These are phyloP conservation scores for Archocentrus centrarchus DNA, from an alignment of 2,113 vertebrate genomes.

Conservation along the genomic window DNA sequence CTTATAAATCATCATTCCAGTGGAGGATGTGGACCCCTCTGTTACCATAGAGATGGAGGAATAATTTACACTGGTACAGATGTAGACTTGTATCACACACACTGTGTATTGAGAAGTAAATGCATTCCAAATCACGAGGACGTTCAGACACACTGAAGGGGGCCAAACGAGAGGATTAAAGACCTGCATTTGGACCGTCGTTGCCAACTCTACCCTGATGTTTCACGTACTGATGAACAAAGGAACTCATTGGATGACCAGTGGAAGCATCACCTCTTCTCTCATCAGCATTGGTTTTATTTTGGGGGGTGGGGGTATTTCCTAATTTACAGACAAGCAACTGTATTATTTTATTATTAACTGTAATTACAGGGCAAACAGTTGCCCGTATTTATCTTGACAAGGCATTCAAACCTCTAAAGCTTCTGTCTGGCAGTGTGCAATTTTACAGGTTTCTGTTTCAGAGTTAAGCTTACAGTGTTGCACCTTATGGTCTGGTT, in stretches of 20 bases:
- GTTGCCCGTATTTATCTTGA: constrained; percentile 18
- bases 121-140: constrained; percentile 52
- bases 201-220: constrained; percentile 35
- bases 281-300: constrained; percentile 18
- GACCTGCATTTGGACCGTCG: constrained; percentile 24
- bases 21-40: constrained; percentile 71
- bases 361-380: not conserved
- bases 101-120: constrained; percentile 31
- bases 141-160: constrained; percentile 25
- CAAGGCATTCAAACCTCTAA: constrained; percentile 11
- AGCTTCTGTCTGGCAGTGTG: constrained; percentile 31
- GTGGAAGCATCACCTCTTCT: constrained; percentile 12
- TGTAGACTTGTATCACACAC: constrained; percentile 13
- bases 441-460: constrained; percentile 13
- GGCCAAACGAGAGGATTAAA: constrained; percentile 49
- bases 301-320: not conserved
- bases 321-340: constrained; percentile 4
- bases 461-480: constrained; percentile 45
- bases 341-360: not conserved
- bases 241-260: constrained; percentile 24
- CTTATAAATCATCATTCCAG: constrained; percentile 58
- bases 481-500: constrained; percentile 17
- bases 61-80: constrained; percentile 43
- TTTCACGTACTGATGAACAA: constrained; percentile 24
- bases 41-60: constrained; percentile 81